Base-by-base conservation (phyloP, 2,113 vertebrate genomes). In the Pteropus alecto region DNA sequence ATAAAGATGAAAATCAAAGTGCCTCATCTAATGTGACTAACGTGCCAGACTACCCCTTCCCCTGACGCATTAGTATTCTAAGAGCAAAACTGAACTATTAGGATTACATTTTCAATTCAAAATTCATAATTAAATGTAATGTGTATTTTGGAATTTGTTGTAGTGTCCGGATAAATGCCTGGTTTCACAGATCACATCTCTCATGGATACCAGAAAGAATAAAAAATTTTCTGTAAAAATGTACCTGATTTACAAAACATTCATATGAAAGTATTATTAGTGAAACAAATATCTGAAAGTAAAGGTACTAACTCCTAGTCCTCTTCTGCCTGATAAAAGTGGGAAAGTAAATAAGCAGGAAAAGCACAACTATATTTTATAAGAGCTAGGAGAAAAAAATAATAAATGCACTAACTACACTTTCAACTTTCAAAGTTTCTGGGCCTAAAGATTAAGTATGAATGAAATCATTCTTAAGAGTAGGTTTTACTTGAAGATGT, bases 401-500 rank as follows among this genome's bases (percentile, higher is more conserved):
- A 83, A 95, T 77, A 11, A 94, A 93, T 51, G 56, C 19, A 22
- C 9, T 89, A 60, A 22, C 9, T 86, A 60, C 6, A 84, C 41
- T 94, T 83, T 41, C 63, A 91, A 95, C 26, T 87, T 90, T 77
- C 67, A 76, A 95, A 84, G 30, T 60, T 91, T 61, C 70, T 74
- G 58, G 65, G 38, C 70, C 84, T 95, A 70, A 95, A 93, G 22
- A 76, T 76, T 82, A 92, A 78, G 10, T 86, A 85, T 63, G 73
- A 87, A 93, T 60, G 22, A 35, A 95, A 82, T 90, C 22, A 60
- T 68, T 65, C 67, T 88, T 78, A 88, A 71, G 35, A 97, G 56
- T 6, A 67, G 48, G 95, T 70, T 96, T 97, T 90, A 97, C 68
- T 82, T 92, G 73, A 70, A 95, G 86, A 90, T 43, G 30, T 83